Percentiles rank a stretch among this genome's conserved stretches.
Evolutionary conservation across 1,140 invertebrate genomes (phyloP).

Genomic region (Gerris buenoi): DNA sequence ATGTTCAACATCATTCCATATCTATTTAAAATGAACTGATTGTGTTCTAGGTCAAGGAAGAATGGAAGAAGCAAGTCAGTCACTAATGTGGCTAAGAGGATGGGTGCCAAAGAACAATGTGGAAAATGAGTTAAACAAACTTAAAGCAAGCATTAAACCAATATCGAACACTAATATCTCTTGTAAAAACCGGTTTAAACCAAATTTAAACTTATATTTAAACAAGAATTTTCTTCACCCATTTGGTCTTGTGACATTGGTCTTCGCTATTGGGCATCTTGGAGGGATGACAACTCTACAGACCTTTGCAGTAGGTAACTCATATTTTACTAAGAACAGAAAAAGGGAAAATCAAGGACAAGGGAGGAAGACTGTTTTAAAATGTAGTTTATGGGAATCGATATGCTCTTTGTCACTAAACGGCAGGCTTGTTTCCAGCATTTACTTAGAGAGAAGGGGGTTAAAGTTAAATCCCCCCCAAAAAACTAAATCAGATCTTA

Average conservation of each 20-base stretch:
- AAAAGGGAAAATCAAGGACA: too few species aligned
- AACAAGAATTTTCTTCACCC: conserved; percentile 43
- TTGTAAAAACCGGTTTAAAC: conserved; percentile 21
- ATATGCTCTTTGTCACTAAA: too few species aligned
- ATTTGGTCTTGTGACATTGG: conserved; percentile 41
- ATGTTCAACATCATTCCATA: too few species aligned
- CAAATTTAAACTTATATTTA: conserved; percentile 26
- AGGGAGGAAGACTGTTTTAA: too few species aligned
- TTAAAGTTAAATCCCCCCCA: too few species aligned
- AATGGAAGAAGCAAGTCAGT: conserved; percentile 32
- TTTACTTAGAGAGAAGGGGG: too few species aligned
- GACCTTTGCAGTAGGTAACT: conserved; percentile 47
- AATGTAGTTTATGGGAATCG: too few species aligned
- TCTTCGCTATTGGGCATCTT: conserved; percentile 53
- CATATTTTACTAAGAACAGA: too few species aligned
- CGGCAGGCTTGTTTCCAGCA: too few species aligned
- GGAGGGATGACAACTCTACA: conserved; percentile 52
- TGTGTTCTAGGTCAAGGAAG: conserved; percentile 24
- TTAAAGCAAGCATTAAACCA: conserved; percentile 28
- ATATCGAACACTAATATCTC: conserved; percentile 4
- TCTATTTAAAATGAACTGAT: too few species aligned
- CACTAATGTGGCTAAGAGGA: conserved; percentile 49
- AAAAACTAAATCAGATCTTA: too few species aligned
- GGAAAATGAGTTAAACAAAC: conserved; percentile 37
- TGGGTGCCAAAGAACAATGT: conserved; percentile 39